phyloP scores from a whole-genome alignment of 2,888 invertebrate genomes.

The Dynastes hyllus region DNA sequence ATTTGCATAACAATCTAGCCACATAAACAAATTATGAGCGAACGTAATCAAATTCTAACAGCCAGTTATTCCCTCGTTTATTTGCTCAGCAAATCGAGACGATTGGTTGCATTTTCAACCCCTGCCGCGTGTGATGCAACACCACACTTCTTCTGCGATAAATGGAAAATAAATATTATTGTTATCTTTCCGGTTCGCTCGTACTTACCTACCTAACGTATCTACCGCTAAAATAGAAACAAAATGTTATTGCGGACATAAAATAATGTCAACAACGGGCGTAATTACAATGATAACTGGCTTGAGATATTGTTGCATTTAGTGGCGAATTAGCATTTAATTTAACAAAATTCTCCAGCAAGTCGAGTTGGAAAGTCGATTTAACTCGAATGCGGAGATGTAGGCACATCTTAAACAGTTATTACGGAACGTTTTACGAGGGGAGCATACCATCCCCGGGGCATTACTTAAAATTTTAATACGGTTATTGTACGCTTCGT shows the following conservation, averaged over 20 bases:
- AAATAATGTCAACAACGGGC: conserved; percentile 38
- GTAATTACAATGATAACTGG: conserved; percentile 43
- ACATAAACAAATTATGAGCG: conserved; percentile 14
- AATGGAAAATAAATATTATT: conserved; percentile 46
- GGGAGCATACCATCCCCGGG: conserved; percentile 12
- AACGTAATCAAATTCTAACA: conserved; percentile 3
- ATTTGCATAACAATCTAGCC: background rate
- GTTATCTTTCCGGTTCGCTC: conserved; percentile 3
- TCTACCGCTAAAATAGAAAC: background rate
- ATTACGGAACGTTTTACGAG: conserved; percentile 14
- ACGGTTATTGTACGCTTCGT: conserved; percentile 8
- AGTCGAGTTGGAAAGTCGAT: conserved; percentile 39
- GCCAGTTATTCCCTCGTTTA: background rate
- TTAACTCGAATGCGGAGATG: conserved; percentile 14
- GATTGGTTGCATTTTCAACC: conserved; percentile 33
- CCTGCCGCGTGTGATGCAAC: background rate
- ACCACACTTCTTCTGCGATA: conserved; percentile 4
- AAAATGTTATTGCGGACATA: background rate
- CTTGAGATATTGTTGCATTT: conserved; percentile 47
- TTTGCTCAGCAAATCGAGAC: conserved; percentile 3
- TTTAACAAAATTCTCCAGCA: conserved; percentile 45
- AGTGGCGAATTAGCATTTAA: conserved; percentile 45
- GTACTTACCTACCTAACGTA: background rate
- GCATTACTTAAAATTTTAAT: conserved; percentile 34
- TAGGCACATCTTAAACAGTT: conserved; percentile 32